A percentile compares a stretch with the other conserved stretches of the same genome.
Evolutionary conservation across 2,888 invertebrate species (phyloP).

Genomic region (Melieria omissa): DNA sequence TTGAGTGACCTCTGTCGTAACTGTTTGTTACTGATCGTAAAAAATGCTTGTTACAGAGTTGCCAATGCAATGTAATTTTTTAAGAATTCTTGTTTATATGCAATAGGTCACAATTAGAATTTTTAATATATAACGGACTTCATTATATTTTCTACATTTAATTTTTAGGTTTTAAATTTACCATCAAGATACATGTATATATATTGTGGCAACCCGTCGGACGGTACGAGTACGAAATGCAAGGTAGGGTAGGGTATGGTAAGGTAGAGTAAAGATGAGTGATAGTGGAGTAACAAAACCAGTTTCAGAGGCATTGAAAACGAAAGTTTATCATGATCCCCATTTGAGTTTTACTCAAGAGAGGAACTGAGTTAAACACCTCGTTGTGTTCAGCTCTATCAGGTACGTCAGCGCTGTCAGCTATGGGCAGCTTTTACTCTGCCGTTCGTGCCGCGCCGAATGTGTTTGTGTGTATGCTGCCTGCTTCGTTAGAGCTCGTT

Average conservation of each 20-base stretch:
- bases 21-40: too few species aligned
- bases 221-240: neutral
- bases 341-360: conserved; percentile 26
- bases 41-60: too few species aligned
- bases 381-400: conserved; percentile 34
- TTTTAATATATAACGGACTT: too few species aligned
- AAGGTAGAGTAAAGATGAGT: conserved; percentile 1
- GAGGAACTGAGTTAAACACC: neutral
- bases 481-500: conserved; percentile 22
- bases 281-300: conserved; percentile 21
- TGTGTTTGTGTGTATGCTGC: conserved; percentile 18
- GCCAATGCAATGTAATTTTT: too few species aligned
- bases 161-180: too few species aligned
- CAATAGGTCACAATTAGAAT: too few species aligned
- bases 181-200: conserved; percentile 3
- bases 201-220: neutral
- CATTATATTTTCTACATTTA: too few species aligned
- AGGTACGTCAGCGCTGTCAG: conserved; percentile 23
- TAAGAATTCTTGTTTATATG: too few species aligned
- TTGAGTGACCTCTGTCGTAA: too few species aligned
- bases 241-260: conserved; percentile 42
- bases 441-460: conserved; percentile 10
- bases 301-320: conserved; percentile 64
- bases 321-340: conserved; percentile 56
- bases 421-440: conserved; percentile 22